phyloP scores from a whole-genome alignment of 1,140 invertebrate species.

The Forficula auricularia region DNA sequence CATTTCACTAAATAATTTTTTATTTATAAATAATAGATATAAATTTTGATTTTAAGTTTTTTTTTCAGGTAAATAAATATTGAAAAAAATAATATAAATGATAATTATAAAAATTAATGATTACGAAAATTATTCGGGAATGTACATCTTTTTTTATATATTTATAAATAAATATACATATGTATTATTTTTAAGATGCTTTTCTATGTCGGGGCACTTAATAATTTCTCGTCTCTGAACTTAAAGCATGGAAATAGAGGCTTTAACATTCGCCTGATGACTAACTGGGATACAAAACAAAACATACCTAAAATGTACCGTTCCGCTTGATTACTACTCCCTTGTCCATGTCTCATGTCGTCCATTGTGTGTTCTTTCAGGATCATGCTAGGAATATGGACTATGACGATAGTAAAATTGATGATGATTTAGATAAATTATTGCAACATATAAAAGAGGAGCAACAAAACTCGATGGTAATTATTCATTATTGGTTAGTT shows the following conservation, averaged over 20 bases:
- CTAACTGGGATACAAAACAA: no score
- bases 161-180: no score
- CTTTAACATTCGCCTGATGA: slow-evolving; percentile 19
- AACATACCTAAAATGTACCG: slow-evolving; percentile 7
- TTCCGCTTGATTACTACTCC: background rate
- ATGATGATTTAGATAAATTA: slow-evolving; percentile 77
- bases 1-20: no score
- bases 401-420: slow-evolving; percentile 78
- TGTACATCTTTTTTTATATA: no score
- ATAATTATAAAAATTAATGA: no score
- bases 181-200: no score
- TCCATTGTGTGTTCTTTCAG: slow-evolving; percentile 3
- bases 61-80: no score
- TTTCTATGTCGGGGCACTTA: background rate
- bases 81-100: no score
- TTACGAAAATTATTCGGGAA: no score
- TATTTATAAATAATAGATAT: no score
- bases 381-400: slow-evolving; percentile 41
- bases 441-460: slow-evolving; percentile 81
- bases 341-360: background rate
- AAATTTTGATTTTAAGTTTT: no score
- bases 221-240: background rate
- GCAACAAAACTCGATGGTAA: slow-evolving; percentile 63
- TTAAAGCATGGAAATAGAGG: slow-evolving; percentile 10
- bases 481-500: background rate